Percentiles rank a stretch among this genome's conserved stretches.
These are phyloP conservation scores for Oreohelix idahoensis DNA, from an alignment of 1,140 invertebrate genomes.

Conservation along the genomic window DNA sequence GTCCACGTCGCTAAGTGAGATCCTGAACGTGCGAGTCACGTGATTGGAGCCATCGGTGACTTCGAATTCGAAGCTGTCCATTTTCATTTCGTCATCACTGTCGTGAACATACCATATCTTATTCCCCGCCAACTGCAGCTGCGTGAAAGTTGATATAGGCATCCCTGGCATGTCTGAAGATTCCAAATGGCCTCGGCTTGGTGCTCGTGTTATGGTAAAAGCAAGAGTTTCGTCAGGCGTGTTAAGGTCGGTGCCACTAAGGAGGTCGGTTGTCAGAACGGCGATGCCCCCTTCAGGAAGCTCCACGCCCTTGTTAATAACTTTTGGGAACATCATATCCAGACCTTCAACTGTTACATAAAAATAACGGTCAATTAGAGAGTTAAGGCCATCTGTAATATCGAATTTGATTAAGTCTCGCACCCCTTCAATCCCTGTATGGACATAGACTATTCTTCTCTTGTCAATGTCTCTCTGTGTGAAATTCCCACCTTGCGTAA, in stretches of 20 bases:
- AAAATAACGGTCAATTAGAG: conserved; percentile 72
- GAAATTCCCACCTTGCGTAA: conserved; percentile 71
- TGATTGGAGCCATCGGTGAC: conserved; percentile 73
- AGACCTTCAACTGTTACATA: conserved; percentile 71
- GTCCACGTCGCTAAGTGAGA: conserved; percentile 72
- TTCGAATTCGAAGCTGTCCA: conserved; percentile 74
- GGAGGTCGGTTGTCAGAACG: conserved; percentile 68
- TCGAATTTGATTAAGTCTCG: conserved; percentile 73
- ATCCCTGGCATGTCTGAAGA: conserved; percentile 64
- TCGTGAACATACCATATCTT: conserved; percentile 72
- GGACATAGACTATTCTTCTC: conserved; percentile 68
- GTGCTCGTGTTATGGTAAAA: conserved; percentile 70
- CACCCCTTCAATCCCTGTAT: conserved; percentile 67
- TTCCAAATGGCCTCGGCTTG: conserved; percentile 71
- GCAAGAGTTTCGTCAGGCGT: conserved; percentile 67
- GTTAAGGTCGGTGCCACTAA: conserved; percentile 71
- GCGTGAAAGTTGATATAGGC: conserved; percentile 71
- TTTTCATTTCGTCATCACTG: conserved; percentile 70
- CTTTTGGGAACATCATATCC: conserved; percentile 70
- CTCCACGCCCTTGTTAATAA: conserved; percentile 70
- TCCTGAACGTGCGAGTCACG: conserved; percentile 70
- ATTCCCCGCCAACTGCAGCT: conserved; percentile 71
- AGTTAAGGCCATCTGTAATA: conserved; percentile 72
- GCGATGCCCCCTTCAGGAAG: conserved; percentile 71
- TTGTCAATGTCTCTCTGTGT: conserved; percentile 72